Conservation (phyloP, 2,797 vertebrate genomes). For the Catamblyrhynchus diadema region DNA sequence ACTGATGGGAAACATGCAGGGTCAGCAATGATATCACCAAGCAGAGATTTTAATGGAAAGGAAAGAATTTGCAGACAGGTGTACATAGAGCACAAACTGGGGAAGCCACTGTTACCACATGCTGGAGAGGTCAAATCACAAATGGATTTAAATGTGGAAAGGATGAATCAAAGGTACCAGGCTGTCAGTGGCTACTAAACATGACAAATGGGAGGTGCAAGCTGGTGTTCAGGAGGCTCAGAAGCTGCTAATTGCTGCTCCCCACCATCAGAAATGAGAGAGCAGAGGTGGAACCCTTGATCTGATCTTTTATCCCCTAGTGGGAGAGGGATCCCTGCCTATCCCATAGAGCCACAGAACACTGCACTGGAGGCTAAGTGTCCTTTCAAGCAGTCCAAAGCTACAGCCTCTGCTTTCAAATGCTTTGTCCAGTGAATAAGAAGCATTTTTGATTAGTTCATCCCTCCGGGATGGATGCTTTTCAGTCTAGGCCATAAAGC, state of each 20-base stretch:
- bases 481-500: background rate
- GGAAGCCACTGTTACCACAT: background rate
- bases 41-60: background rate
- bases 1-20: background rate
- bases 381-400: background rate
- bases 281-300: background rate
- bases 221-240: background rate
- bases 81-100: background rate
- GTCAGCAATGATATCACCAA: background rate
- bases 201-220: background rate
- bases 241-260: background rate
- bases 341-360: background rate
- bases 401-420: background rate
- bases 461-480: background rate
- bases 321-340: background rate
- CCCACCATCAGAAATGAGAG: background rate
- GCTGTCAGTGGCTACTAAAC: background rate
- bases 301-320: background rate
- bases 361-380: fast-evolving
- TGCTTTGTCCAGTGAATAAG: background rate
- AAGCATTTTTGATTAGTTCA: background rate
- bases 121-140: background rate
- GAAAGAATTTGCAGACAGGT: background rate
- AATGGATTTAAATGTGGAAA: background rate
- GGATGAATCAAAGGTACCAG: background rate